phyloP scores from a whole-genome alignment of 1,140 invertebrate species.

The Micrasema longulum region DNA sequence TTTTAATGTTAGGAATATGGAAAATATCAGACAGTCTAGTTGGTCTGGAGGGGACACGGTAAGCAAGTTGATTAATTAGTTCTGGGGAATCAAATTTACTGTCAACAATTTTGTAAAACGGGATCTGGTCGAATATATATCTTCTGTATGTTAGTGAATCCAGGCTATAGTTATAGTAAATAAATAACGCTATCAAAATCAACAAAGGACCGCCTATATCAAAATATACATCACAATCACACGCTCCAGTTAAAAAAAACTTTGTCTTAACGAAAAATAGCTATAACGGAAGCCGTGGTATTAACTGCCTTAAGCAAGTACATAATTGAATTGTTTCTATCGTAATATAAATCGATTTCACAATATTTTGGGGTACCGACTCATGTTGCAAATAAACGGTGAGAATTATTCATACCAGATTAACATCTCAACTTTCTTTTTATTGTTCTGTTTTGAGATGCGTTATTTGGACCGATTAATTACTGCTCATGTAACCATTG shows the following conservation, averaged over 20 bases:
- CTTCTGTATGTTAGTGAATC: too few species aligned
- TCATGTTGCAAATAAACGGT: slow-evolving; percentile 6
- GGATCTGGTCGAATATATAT: too few species aligned
- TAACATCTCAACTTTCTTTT: slow-evolving; percentile 11
- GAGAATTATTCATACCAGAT: slow-evolving; percentile 1
- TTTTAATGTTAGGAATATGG: too few species aligned
- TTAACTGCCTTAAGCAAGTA: background rate
- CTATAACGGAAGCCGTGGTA: background rate
- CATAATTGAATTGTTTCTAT: slow-evolving; percentile 1
- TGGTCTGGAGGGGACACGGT: too few species aligned
- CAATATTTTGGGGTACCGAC: background rate
- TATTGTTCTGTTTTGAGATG: slow-evolving; percentile 6
- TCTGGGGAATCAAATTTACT: too few species aligned
- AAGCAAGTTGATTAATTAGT: too few species aligned
- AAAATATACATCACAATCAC: background rate
- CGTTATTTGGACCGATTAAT: slow-evolving; percentile 6
- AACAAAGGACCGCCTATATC: background rate
- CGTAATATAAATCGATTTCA: slow-evolving; percentile 6
- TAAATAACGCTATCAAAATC: background rate
- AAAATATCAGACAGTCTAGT: too few species aligned
- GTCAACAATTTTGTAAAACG: too few species aligned
- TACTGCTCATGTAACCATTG: slow-evolving; percentile 6
- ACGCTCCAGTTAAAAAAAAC: background rate
- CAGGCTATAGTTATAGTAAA: background rate
- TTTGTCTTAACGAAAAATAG: background rate